These are phyloP conservation scores for Hephaestus fuliginosus DNA, from an alignment of 2,797 vertebrate species.

Conservation along the genomic window DNA sequence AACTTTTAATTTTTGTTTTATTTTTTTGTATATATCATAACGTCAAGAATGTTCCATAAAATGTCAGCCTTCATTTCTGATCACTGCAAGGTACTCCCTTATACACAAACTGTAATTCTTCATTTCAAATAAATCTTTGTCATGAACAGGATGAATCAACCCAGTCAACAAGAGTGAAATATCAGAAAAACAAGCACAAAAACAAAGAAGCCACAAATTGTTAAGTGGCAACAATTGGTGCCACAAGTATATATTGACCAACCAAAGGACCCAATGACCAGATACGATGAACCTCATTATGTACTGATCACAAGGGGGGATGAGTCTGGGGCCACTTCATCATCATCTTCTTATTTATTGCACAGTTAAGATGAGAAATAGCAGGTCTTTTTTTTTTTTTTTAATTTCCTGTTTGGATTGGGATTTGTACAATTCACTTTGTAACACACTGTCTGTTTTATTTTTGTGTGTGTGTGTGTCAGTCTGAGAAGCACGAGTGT, in stretches of 20 bases:
- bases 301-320: not conserved
- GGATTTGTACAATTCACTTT: not conserved
- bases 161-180: not conserved
- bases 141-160: not conserved
- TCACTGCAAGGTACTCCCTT: no score
- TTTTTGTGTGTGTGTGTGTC: slow-evolving; percentile 15
- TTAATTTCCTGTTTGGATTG: not conserved
- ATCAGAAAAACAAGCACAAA: not conserved
- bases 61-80: not conserved
- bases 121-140: not conserved
- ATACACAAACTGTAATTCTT: not conserved
- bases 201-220: not conserved
- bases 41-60: not conserved
- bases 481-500: slow-evolving; percentile 93
- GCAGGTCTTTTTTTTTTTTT: not conserved
- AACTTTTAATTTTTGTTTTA: not conserved
- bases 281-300: slow-evolving; percentile 7
- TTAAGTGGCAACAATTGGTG: not conserved
- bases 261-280: slow-evolving; percentile 4
- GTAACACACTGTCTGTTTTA: not conserved
- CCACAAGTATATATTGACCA: not conserved
- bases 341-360: not conserved
- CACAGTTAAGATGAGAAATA: slow-evolving; percentile 26
- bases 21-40: not conserved
- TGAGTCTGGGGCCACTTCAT: not conserved